Base-by-base conservation (phyloP, 2,113 vertebrate genomes). In the Melanerpes formicivorus region DNA sequence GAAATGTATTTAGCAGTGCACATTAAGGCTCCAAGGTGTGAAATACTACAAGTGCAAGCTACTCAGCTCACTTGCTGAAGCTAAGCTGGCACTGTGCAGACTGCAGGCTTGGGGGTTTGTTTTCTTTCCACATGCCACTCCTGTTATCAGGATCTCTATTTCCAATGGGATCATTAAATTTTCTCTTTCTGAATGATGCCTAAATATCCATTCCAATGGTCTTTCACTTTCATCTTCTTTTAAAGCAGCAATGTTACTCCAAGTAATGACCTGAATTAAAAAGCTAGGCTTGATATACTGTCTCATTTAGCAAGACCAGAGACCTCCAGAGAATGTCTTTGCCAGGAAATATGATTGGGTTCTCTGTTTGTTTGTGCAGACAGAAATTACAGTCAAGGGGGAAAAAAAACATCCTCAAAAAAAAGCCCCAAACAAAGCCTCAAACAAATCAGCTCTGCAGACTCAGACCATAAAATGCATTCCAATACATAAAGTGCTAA, bases 1-100 rank as follows among this genome's bases (percentile, higher is more conserved):
- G 79, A 96, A 97, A 96, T 60, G 95, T 72, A 95, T 95, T 97
- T 96, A 97, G 92, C 90, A 96, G 96, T 90, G 95, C 84, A 96
- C 95, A 97, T 93, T 96, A 97, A 92, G 90, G 94, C 69, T 93
- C 84, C 90, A 96, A 96, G 60, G 95, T 96, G 93, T 90, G 91
- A 96, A 96, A 96, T 92, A 93, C 81, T 96, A 96, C 78, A 93
- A 97, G 97, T 95, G 83, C 86, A 96, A 96, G 80, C 64, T 95
- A 95, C 75, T 95, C 90, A 93, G 85, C 54, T 93, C 94, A 97
- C 96, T 96, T 96, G 93, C 86, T 95, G 92, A 90, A 95, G 83
- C 77, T 95, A 97, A 96, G 96, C 86, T 89, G 80, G 87, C 76
- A 96, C 74, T 82, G 84, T n/a, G 95, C 85, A 86, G n/a, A 95